Evolutionary conservation across 2,113 vertebrate species (phyloP).

Genomic region (Opisthocomus hoazin): DNA sequence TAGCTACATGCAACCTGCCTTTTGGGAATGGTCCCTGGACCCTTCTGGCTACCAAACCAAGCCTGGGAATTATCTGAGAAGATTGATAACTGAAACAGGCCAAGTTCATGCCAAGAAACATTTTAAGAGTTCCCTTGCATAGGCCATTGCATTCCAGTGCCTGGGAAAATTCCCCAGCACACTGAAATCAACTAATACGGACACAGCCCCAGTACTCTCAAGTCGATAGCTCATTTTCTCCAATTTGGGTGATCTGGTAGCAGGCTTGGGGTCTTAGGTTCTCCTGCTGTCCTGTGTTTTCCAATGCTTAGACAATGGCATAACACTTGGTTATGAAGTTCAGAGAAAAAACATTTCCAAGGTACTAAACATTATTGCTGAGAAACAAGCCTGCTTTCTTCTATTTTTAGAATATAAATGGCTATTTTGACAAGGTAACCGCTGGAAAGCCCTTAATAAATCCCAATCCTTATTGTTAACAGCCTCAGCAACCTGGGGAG

Average conservation of each 20-base stretch:
- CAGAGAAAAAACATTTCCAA: neutral
- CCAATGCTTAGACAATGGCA: neutral
- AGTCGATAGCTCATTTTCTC: neutral
- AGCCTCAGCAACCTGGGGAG: neutral
- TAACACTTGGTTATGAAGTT: neutral
- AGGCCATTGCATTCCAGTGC: slow-evolving; percentile 27
- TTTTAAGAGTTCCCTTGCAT: slow-evolving; percentile 26
- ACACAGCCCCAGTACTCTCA: neutral
- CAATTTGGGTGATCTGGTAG: neutral
- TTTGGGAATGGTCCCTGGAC: neutral
- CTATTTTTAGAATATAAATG: neutral
- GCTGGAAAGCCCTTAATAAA: neutral
- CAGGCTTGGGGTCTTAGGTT: neutral
- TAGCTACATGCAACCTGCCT: neutral
- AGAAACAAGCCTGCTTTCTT: neutral
- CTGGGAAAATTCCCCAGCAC: slow-evolving; percentile 47
- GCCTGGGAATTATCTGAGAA: slow-evolving; percentile 12
- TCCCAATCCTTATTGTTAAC: neutral
- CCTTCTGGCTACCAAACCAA: neutral
- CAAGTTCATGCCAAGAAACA: slow-evolving; percentile 35
- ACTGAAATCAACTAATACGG: neutral
- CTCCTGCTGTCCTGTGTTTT: neutral
- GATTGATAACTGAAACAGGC: neutral
- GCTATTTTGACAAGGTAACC: neutral
- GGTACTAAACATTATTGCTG: neutral